Evolutionary conservation across 1,140 invertebrate genomes (phyloP), one percentile per base, ranked within the genome.

Genomic region (Schlechtendalia chinensis): DNA sequence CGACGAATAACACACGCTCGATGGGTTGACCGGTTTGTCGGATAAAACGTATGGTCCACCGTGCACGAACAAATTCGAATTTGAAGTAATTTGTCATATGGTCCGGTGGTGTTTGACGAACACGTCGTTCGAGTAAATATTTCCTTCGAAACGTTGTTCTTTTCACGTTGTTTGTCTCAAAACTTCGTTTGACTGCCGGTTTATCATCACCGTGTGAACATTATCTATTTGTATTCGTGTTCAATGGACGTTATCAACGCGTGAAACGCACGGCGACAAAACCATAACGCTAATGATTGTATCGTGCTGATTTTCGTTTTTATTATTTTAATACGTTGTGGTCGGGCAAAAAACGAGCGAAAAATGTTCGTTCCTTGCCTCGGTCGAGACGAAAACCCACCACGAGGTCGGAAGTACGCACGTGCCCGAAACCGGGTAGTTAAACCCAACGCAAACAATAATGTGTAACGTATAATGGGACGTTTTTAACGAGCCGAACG

Each of bases 381-480:
- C 61, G 1, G 19, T 29, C 14, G 5, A 16, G 14, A 29, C 12
- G 5, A 61, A 61, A n/a, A n/a, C n/a, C n/a, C 6, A 10, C 14
- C 16, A 12, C 2, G 14, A 27, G 5, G 24, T 61, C 17, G 5
- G 58, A 2, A 29, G 16, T 29, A 61, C 24, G 29, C 24, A 16
- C 11, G 27, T 61, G 5, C 59, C 11, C 14, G 12, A 67, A 47
- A 67, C n/a, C 45, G n/a, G n/a, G 39, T 47, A 67, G 5, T 16
- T 8, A 1, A 47, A 32, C 16, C 17, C 12, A 61, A n/a, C n/a
- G n/a, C 58, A 17, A 29, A 65, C 27, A 27, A 29, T 71, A 71
- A 50, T 24, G 24, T 22, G 22, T 61, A 72, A 53, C 29, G 54
- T 69, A 72, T 72, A 72, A 29, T 72, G 32, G 69, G n/a, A 72